phyloP scores from a whole-genome alignment of 2,888 invertebrate genomes.

The Atethmia centrago region DNA sequence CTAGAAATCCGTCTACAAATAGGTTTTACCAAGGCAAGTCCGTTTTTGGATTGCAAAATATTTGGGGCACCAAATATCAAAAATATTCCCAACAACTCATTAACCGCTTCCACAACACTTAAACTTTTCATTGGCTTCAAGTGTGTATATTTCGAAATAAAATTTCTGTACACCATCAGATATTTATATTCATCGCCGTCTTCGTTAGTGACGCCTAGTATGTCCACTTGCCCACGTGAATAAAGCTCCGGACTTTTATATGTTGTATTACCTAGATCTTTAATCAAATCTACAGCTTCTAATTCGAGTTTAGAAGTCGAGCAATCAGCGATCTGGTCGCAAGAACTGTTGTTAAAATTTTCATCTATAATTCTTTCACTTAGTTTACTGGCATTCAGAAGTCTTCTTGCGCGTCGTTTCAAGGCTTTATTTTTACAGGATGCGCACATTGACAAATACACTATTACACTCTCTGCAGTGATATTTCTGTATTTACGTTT shows the following conservation, averaged over 20 bases:
- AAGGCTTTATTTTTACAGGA: constrained; percentile 71
- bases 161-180: constrained; percentile 77
- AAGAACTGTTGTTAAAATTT: constrained; percentile 30
- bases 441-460: constrained; percentile 76
- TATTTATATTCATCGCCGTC: constrained; percentile 75
- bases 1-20: constrained; percentile 74
- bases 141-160: constrained; percentile 75
- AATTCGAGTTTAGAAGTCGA: constrained; percentile 40
- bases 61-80: constrained; percentile 79
- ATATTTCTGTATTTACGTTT: constrained; percentile 78
- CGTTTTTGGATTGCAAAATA: constrained; percentile 80
- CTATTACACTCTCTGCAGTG: constrained; percentile 73
- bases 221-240: constrained; percentile 78
- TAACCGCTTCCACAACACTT: constrained; percentile 72
- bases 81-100: constrained; percentile 76
- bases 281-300: constrained; percentile 33
- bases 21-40: constrained; percentile 71
- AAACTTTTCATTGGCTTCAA: constrained; percentile 75
- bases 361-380: constrained; percentile 32
- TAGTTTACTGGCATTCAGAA: constrained; percentile 20
- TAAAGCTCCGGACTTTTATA: constrained; percentile 73
- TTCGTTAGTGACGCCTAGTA: constrained; percentile 74
- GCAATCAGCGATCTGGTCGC: constrained; percentile 36
- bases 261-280: constrained; percentile 26
- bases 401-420: constrained; percentile 51